Conservation (phyloP, 2,888 invertebrate species). For the Formica aserva region DNA sequence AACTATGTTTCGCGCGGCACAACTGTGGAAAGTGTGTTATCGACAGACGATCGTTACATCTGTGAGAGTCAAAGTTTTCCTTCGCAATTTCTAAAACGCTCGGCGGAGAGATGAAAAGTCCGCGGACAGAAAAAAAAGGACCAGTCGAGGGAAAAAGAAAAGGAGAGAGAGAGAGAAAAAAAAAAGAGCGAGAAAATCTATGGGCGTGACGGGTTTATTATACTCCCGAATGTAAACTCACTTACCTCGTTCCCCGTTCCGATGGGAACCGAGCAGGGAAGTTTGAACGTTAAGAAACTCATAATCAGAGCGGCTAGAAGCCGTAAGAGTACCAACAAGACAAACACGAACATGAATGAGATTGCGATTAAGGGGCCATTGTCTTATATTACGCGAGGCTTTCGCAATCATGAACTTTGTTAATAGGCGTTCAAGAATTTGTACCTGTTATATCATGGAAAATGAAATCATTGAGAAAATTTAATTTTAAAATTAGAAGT, state of each 20-base stretch:
- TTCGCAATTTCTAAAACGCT: constrained; percentile 46
- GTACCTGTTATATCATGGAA: background rate
- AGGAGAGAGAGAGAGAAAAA: background rate
- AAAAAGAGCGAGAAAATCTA: constrained; percentile 14
- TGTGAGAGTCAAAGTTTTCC: constrained; percentile 55
- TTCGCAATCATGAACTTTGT: constrained; percentile 65
- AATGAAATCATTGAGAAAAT: background rate
- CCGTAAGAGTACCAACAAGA: constrained; percentile 69
- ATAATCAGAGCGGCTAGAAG: constrained; percentile 70
- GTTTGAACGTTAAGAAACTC: constrained; percentile 77
- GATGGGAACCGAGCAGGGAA: constrained; percentile 57
- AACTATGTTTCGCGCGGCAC: constrained; percentile 45
- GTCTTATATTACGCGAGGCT: constrained; percentile 53
- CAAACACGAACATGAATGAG: constrained; percentile 72
- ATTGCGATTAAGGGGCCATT: constrained; percentile 69
- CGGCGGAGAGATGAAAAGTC: constrained; percentile 16
- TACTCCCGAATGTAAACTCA: constrained; percentile 68
- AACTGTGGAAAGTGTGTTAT: constrained; percentile 42
- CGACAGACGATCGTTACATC: constrained; percentile 50
- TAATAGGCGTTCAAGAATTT: constrained; percentile 47
- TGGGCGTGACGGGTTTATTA: constrained; percentile 73
- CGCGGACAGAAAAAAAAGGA: background rate
- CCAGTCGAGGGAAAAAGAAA: background rate
- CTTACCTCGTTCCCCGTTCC: constrained; percentile 27
- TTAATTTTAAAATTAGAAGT: background rate